Evolutionary conservation across 2,113 vertebrate species (phyloP).

Genomic region (Malurus melanocephalus): DNA sequence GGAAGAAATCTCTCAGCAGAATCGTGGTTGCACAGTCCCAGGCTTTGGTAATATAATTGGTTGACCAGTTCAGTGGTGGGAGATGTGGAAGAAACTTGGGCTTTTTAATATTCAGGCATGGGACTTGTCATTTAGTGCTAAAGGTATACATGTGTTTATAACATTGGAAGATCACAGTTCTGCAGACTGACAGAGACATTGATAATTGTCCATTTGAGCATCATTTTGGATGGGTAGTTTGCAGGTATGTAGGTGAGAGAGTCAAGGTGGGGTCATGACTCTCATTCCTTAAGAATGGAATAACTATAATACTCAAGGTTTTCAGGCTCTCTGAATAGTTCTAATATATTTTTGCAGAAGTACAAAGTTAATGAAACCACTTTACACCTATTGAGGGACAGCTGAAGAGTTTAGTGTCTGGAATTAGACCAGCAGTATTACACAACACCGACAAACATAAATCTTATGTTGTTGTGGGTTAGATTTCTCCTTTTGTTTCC

Average conservation of each 20-base stretch:
- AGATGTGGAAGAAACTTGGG: not conserved
- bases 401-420: constrained; percentile 41
- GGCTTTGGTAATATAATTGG: not conserved
- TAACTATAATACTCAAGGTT: not conserved
- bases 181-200: not conserved
- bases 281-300: not conserved
- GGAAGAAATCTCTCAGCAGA: not conserved
- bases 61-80: not conserved
- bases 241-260: not conserved
- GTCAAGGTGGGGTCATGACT: not conserved
- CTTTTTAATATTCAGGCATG: not conserved
- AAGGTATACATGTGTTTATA: not conserved
- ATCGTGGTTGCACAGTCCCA: not conserved
- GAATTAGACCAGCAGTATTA: constrained; percentile 11
- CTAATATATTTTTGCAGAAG: not conserved
- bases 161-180: accelerated
- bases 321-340: not conserved
- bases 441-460: constrained; percentile 30
- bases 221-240: not conserved
- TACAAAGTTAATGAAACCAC: not conserved
- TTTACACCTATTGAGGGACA: constrained; percentile 55
- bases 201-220: not conserved
- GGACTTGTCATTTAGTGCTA: not conserved
- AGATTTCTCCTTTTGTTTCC: too few relatives aligned
- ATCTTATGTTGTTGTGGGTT: not conserved